Conservation (phyloP, 2,888 invertebrate genomes). For the Lithophane socia region DNA sequence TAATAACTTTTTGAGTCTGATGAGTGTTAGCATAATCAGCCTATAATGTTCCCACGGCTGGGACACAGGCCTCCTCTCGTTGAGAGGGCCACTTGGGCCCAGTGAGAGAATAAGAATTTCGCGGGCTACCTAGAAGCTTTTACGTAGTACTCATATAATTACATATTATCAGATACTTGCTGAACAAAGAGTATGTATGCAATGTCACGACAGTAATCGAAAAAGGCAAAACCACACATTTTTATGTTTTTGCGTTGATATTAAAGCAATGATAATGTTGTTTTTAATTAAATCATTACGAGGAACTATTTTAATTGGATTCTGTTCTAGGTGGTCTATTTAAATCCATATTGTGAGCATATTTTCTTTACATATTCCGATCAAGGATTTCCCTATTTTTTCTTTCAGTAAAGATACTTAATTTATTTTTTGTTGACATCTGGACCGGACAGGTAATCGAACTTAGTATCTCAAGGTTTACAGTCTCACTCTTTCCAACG, state of each 20-base stretch:
- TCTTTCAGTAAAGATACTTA: background rate
- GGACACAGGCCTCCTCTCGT: no score
- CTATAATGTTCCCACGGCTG: no score
- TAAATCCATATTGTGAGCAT: background rate
- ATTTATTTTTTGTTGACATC: slow-evolving; percentile 19
- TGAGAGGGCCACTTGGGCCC: no score
- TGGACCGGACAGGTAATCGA: slow-evolving; percentile 18
- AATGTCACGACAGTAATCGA: slow-evolving; percentile 32
- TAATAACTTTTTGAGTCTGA: no score
- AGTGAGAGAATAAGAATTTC: no score
- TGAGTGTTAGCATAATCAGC: no score
- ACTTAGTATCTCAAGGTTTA: slow-evolving; percentile 31
- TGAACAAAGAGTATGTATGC: slow-evolving; percentile 16
- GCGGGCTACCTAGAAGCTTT: no score
- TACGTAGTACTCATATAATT: no score
- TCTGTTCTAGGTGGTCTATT: slow-evolving; percentile 3
- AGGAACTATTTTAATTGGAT: slow-evolving; percentile 27
- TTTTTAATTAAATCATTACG: slow-evolving; percentile 25
- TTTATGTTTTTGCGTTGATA: background rate
- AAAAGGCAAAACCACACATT: slow-evolving; percentile 14
- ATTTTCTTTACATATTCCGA: background rate
- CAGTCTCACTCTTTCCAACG: no score
- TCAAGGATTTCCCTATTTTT: slow-evolving; percentile 4
- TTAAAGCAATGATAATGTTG: background rate
- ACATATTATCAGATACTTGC: background rate